Evolutionary conservation across 2,888 invertebrate genomes (phyloP).

Genomic region (Hypomecis punctinalis): DNA sequence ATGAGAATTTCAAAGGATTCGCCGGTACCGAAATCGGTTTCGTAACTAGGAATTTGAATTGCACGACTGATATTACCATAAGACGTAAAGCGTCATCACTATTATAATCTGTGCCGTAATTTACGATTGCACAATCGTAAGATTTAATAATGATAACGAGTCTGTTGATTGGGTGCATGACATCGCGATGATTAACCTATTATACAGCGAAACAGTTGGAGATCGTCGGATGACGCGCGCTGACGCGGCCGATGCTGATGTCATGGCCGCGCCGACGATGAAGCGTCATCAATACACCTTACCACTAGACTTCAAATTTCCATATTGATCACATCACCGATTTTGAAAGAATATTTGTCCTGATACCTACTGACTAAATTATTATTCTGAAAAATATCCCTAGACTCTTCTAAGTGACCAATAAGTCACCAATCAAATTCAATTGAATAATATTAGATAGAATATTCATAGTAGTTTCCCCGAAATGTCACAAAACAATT

Average conservation of each 20-base stretch:
- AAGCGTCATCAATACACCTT: conserved; percentile 59
- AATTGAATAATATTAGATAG: conserved; percentile 6
- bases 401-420: background rate
- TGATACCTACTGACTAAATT: background rate
- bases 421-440: background rate
- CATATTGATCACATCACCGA: conserved; percentile 2
- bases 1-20: conserved; percentile 20
- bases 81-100: conserved; percentile 49
- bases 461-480: conserved; percentile 5
- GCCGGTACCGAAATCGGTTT: conserved; percentile 23
- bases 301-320: conserved; percentile 34
- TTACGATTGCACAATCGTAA: conserved; percentile 55
- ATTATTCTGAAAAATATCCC: background rate
- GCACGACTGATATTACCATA: conserved; percentile 24
- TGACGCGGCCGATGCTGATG: conserved; percentile 75
- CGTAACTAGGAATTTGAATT: conserved; percentile 25
- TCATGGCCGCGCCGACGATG: conserved; percentile 68
- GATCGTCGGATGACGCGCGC: conserved; percentile 70
- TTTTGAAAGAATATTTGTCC: background rate
- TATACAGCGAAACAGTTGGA: conserved; percentile 59
- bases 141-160: conserved; percentile 63
- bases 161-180: conserved; percentile 65
- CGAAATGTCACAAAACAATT: conserved; percentile 8
- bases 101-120: conserved; percentile 49
- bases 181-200: conserved; percentile 68